A percentile compares a stretch with the other conserved stretches of the same genome.
Evolutionary conservation across 2,888 invertebrate species (phyloP).

Genomic region (Zeuzera pyrina): DNA sequence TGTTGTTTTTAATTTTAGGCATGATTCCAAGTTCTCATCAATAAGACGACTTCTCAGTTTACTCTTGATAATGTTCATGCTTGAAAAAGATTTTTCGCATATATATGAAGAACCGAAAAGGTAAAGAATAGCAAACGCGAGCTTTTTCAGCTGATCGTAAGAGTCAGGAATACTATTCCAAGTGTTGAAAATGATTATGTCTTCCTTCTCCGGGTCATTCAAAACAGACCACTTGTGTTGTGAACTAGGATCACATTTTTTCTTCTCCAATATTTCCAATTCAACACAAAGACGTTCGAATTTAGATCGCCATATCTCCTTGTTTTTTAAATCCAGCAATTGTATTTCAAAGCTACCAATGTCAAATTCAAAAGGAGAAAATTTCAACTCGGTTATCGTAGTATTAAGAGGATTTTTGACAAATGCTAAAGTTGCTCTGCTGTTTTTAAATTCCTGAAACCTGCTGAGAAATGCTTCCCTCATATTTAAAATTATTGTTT

Average conservation of each 20-base stretch:
- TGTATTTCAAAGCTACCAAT: slow-evolving; percentile 21
- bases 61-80: slow-evolving; percentile 14
- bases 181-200: slow-evolving; percentile 14
- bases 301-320: slow-evolving; percentile 13
- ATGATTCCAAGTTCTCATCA: slow-evolving; percentile 2
- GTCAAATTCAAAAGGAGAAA: slow-evolving; percentile 18
- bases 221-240: slow-evolving; percentile 14
- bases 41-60: too few species aligned
- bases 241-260: slow-evolving; percentile 21
- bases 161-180: slow-evolving; percentile 13
- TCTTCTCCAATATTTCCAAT: slow-evolving; percentile 13
- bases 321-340: slow-evolving; percentile 2
- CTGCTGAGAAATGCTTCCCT: slow-evolving; percentile 21
- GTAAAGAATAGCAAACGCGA: slow-evolving; percentile 12
- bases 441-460: slow-evolving; percentile 24
- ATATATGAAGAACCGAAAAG: slow-evolving; percentile 6
- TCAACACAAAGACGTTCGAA: slow-evolving; percentile 21
- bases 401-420: slow-evolving; percentile 20
- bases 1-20: slow-evolving; percentile 3
- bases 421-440: slow-evolving; percentile 22
- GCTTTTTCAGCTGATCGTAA: slow-evolving; percentile 10
- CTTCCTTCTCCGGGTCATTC: slow-evolving; percentile 14
- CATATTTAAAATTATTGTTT: slow-evolving; percentile 18
- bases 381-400: slow-evolving; percentile 8
- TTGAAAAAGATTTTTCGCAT: slow-evolving; percentile 17